These are phyloP conservation scores for Erethizon dorsatum DNA, from an alignment of 2,797 vertebrate genomes.

Conservation along the genomic window DNA sequence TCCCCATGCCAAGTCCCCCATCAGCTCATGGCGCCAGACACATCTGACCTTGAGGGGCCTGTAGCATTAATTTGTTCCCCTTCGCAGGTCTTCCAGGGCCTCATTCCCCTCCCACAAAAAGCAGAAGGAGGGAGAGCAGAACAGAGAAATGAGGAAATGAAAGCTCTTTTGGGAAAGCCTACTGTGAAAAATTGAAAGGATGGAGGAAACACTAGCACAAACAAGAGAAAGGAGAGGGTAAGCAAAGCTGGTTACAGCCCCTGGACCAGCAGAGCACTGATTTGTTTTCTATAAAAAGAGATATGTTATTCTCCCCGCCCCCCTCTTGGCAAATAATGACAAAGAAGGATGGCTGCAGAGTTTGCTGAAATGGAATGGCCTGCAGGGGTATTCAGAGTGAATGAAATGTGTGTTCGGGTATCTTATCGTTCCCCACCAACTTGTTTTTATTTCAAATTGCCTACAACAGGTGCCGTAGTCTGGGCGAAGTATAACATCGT, in stretches of 20 bases:
- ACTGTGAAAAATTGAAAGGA: constrained; percentile 63
- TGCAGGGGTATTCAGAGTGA: constrained; percentile 49
- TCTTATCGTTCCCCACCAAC: constrained; percentile 78
- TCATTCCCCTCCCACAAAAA: background rate
- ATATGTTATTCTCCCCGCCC: background rate
- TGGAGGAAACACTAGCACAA: constrained; percentile 40
- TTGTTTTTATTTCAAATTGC: constrained; percentile 86
- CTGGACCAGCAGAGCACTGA: background rate
- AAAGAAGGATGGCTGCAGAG: constrained; percentile 58
- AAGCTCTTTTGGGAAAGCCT: constrained; percentile 25
- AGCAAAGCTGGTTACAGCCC: constrained; percentile 4
- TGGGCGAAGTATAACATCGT: constrained; percentile 82
- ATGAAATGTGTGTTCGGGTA: constrained; percentile 75
- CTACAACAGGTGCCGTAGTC: constrained; percentile 88
- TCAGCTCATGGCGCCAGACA: background rate
- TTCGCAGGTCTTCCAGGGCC: background rate
- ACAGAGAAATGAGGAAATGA: constrained; percentile 37
- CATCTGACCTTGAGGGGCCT: background rate
- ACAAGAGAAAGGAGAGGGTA: background rate
- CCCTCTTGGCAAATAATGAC: constrained; percentile 53
- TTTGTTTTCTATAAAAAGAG: constrained; percentile 78
- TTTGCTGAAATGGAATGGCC: constrained; percentile 74
- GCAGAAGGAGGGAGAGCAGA: background rate
- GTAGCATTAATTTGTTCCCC: background rate
- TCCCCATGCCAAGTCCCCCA: background rate